Conservation (phyloP, 2,113 vertebrate species). For the Clarias gariepinus region DNA sequence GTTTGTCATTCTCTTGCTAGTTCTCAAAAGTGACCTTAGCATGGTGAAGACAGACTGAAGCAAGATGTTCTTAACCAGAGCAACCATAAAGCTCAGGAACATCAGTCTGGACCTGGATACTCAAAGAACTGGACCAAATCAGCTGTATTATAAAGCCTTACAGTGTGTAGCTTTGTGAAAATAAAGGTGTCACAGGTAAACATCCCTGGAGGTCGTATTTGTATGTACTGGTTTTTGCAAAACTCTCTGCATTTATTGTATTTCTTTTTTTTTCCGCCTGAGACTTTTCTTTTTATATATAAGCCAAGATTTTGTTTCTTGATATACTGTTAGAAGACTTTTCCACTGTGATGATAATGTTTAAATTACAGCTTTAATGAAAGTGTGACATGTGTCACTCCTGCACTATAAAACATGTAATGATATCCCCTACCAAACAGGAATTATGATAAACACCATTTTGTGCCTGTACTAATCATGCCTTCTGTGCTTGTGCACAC, state of each 20-base stretch:
- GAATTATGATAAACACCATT: conserved; percentile 22
- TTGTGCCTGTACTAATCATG: conserved; percentile 38
- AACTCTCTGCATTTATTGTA: conserved; percentile 1
- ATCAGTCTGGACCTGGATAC: not conserved
- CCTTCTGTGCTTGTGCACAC: not conserved
- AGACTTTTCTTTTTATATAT: not conserved
- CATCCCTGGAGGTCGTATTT: conserved; percentile 3
- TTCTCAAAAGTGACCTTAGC: conserved; percentile 40
- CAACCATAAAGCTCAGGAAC: not conserved
- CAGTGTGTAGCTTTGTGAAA: conserved; percentile 17
- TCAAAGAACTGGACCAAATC: conserved; percentile 19
- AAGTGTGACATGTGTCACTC: conserved; percentile 11
- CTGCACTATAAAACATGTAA: conserved; percentile 28
- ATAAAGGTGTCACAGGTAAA: conserved; percentile 5
- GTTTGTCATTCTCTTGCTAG: conserved; percentile 38
- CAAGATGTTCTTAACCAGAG: not conserved
- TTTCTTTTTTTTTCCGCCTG: not conserved
- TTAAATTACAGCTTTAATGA: conserved; percentile 10
- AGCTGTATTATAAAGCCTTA: conserved; percentile 36
- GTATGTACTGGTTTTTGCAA: conserved; percentile 9
- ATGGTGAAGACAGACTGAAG: conserved; percentile 15
- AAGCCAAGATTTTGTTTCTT: not conserved
- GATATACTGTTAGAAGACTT: conserved; percentile 27
- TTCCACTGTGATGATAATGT: conserved; percentile 45
- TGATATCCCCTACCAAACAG: not conserved